These are phyloP conservation scores for Apis mellifera DNA, from an alignment of 1,140 invertebrate genomes.

Conservation along the genomic window DNA sequence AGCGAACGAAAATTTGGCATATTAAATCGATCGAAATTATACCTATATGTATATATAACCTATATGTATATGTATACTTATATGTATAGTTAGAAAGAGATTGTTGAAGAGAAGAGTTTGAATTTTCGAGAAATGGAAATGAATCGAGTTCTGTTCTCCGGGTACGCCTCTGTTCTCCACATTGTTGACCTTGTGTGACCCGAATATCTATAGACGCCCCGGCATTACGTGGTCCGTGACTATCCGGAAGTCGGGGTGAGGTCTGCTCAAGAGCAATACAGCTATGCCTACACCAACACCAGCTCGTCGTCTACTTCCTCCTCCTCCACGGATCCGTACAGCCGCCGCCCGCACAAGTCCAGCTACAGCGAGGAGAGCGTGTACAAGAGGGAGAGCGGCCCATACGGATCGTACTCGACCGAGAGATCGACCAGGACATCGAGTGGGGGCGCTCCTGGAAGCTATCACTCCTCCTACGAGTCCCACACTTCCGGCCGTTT, in stretches of 20 bases:
- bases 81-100: too few relatives aligned
- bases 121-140: background rate
- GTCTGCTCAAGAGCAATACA: constrained; percentile 89
- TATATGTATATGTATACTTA: too few relatives aligned
- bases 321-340: constrained; percentile 82
- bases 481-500: constrained; percentile 88
- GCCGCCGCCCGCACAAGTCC: constrained; percentile 82
- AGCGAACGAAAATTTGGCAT: background rate
- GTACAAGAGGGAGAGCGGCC: constrained; percentile 85
- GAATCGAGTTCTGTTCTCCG: constrained; percentile 46
- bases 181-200: constrained; percentile 75
- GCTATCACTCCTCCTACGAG: constrained; percentile 89
- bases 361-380: constrained; percentile 84
- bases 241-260: constrained; percentile 86
- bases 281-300: constrained; percentile 88
- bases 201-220: constrained; percentile 87
- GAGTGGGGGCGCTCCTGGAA: constrained; percentile 87
- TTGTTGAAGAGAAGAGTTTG: background rate
- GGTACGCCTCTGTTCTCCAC: constrained; percentile 62
- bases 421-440: constrained; percentile 86
- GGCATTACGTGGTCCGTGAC: constrained; percentile 91
- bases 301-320: constrained; percentile 80
- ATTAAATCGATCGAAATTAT: too few relatives aligned
- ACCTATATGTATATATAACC: too few relatives aligned
- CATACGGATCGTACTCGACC: constrained; percentile 86